Conservation (phyloP, 2,113 vertebrate genomes). For the Sigmodon hispidus region DNA sequence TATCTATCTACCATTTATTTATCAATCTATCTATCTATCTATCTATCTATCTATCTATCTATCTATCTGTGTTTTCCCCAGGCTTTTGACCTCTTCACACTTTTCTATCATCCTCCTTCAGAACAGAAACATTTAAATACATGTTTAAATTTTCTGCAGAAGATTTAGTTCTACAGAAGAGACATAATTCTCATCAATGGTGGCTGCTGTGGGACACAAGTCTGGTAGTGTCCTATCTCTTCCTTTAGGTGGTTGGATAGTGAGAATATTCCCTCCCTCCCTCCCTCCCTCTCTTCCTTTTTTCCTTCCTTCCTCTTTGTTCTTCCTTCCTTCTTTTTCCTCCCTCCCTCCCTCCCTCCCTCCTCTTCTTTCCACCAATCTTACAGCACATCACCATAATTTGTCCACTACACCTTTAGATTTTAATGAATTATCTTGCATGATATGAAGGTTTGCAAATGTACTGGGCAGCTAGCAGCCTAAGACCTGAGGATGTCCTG, state of each 20-base stretch:
- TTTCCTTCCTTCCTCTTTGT: not conserved
- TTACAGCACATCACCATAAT: too few relatives aligned
- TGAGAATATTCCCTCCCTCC: not conserved
- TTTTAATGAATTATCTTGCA: not conserved
- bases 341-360: rapidly evolving
- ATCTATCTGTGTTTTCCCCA: slow-evolving; percentile 2
- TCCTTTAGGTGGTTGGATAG: not conserved
- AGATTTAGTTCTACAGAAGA: slow-evolving; percentile 6
- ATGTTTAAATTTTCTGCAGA: not conserved
- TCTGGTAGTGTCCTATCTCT: not conserved
- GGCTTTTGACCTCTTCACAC: slow-evolving; percentile 24
- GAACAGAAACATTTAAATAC: slow-evolving; percentile 46
- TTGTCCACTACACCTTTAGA: not conserved
- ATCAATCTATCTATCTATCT: too few relatives aligned
- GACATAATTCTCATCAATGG: not conserved
- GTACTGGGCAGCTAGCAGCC: not conserved
- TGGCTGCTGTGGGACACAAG: not conserved
- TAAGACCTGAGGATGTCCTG: not conserved
- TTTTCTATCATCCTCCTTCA: slow-evolving; percentile 50
- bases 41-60: not conserved
- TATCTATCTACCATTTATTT: too few relatives aligned
- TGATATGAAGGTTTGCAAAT: not conserved
- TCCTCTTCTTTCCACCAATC: not conserved
- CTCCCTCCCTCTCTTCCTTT: too few relatives aligned
- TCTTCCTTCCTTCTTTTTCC: not conserved